phyloP scores from a whole-genome alignment of 1,140 invertebrate genomes.

The Ganaspis sp. region DNA sequence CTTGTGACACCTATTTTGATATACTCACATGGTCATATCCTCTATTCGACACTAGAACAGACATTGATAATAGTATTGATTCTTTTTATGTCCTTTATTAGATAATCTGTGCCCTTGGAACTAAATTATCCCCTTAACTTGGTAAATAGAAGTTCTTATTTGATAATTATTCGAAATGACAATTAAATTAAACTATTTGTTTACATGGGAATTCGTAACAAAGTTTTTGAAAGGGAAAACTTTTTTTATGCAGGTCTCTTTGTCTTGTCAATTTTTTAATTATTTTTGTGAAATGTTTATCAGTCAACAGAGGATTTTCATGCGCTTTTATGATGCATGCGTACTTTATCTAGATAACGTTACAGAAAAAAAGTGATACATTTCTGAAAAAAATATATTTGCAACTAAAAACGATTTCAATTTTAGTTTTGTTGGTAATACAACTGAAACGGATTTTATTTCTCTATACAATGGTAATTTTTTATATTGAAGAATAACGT shows the following conservation, averaged over 20 bases:
- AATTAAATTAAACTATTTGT: neutral
- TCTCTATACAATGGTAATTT: too few species aligned
- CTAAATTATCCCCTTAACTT: neutral
- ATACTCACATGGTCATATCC: neutral
- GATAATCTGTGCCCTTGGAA: neutral
- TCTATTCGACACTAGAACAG: neutral
- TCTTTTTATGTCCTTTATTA: constrained; percentile 1
- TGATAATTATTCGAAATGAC: neutral
- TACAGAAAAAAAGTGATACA: too few species aligned
- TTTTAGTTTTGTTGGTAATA: too few species aligned
- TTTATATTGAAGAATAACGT: too few species aligned
- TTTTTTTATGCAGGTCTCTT: neutral
- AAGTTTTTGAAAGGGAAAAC: neutral
- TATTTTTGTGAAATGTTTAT: too few species aligned
- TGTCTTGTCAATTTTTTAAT: too few species aligned
- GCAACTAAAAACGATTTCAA: too few species aligned
- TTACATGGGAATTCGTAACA: neutral
- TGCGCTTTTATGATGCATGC: too few species aligned
- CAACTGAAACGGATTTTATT: too few species aligned
- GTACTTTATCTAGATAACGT: too few species aligned
- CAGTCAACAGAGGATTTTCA: too few species aligned
- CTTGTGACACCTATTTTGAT: neutral
- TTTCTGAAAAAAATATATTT: too few species aligned
- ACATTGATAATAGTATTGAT: constrained; percentile 19
- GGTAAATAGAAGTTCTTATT: neutral